Evolutionary conservation across 2,113 vertebrate species (phyloP).

Genomic region (Rafetus swinhoei): DNA sequence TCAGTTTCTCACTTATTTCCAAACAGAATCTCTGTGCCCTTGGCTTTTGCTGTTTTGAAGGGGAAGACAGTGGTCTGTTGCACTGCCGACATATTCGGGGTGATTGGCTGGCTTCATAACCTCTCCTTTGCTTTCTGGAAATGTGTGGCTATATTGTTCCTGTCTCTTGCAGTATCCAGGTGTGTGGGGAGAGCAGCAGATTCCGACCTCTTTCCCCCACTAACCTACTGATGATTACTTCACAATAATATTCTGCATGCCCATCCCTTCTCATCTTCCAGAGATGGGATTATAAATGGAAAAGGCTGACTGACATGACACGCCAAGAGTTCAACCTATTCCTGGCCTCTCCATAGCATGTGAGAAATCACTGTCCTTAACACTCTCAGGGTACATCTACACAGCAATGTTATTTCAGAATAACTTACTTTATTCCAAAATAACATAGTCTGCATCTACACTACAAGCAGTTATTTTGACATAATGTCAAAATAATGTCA

Average conservation of each 20-base stretch:
- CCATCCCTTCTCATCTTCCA: neutral
- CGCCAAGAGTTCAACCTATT: neutral
- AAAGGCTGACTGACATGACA: neutral
- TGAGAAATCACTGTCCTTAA: neutral
- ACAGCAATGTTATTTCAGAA: too few relatives aligned
- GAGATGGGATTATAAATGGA: neutral
- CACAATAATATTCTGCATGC: neutral
- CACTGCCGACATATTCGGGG: neutral
- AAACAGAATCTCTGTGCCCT: neutral
- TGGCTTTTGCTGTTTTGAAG: neutral
- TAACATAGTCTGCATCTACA: too few relatives aligned
- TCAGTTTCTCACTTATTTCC: neutral
- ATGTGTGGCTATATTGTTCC: neutral
- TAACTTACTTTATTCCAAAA: too few relatives aligned
- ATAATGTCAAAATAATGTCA: too few relatives aligned
- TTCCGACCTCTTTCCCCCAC: neutral
- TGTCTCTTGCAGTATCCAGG: neutral
- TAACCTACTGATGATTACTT: neutral
- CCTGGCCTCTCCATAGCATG: rapidly evolving
- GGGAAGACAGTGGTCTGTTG: neutral
- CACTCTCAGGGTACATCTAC: neutral
- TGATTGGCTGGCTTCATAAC: neutral
- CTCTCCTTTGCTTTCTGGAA: neutral
- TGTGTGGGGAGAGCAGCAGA: neutral
- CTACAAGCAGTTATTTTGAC: too few relatives aligned